phyloP scores from a whole-genome alignment of 2,888 invertebrate genomes.

The Tipula lateralis region DNA sequence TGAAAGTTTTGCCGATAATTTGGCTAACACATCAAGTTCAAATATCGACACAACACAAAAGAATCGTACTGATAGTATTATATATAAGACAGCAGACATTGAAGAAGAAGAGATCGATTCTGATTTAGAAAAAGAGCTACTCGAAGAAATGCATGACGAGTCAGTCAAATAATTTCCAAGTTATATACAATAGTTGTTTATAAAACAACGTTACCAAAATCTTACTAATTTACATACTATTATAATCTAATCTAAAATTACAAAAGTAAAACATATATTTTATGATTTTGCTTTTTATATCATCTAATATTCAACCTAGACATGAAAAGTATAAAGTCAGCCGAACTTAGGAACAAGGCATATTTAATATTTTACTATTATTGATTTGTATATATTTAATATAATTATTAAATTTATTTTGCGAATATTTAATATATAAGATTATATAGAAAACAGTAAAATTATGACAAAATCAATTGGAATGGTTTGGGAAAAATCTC shows the following conservation, averaged over 20 bases:
- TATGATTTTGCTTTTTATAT: background rate
- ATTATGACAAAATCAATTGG: background rate
- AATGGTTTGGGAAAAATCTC: background rate
- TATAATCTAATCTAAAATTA: background rate
- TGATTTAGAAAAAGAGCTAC: constrained; percentile 15
- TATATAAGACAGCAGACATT: background rate
- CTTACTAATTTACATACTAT: background rate
- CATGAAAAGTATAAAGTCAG: background rate
- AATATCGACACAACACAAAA: background rate
- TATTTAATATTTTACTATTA: background rate
- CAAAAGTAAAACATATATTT: background rate
- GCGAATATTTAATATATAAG: background rate
- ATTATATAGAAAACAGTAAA: background rate
- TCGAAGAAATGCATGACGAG: background rate
- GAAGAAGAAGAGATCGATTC: background rate
- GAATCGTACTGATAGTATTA: background rate
- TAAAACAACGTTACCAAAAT: background rate
- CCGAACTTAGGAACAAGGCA: background rate
- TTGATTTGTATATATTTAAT: background rate
- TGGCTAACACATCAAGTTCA: background rate
- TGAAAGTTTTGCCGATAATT: background rate
- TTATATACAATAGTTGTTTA: background rate
- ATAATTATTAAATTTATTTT: background rate
- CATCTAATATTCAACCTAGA: background rate
- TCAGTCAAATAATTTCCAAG: background rate